A percentile compares a stretch with the other conserved stretches of the same genome.
Conservation (phyloP, 2,888 invertebrate genomes). For the Drosophila histrio region DNA sequence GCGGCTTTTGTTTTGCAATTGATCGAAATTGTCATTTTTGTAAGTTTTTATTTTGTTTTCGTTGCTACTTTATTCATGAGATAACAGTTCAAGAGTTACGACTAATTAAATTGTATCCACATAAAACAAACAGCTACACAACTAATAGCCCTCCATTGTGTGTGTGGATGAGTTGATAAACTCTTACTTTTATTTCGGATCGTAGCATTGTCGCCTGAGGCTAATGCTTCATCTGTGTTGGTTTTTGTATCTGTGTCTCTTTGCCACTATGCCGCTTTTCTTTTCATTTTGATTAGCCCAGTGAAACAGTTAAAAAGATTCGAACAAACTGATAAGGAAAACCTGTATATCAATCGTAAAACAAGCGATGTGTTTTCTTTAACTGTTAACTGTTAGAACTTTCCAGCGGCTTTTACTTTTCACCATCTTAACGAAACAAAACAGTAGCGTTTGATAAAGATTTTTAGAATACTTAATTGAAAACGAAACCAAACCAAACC, state of each 20-base stretch:
- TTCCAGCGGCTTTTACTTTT: conserved; percentile 36
- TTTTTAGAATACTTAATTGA: neutral
- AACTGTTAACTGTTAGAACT: conserved; percentile 27
- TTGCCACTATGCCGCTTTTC: conserved; percentile 36
- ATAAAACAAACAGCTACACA: conserved; percentile 43
- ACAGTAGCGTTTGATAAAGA: neutral
- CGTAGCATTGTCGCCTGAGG: neutral
- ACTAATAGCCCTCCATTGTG: conserved; percentile 64
- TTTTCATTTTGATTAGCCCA: conserved; percentile 48
- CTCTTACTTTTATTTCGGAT: conserved; percentile 18
- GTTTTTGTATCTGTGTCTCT: neutral
- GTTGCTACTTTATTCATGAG: conserved; percentile 54
- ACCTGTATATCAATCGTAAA: conserved; percentile 19
- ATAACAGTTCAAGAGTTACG: conserved; percentile 63
- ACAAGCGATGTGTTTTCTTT: neutral
- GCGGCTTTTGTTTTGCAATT: conserved; percentile 42
- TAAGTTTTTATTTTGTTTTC: neutral
- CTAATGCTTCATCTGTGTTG: conserved; percentile 2
- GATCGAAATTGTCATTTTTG: conserved; percentile 40
- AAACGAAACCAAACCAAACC: neutral
- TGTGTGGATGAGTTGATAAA: conserved; percentile 27
- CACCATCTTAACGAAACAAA: neutral
- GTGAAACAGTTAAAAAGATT: conserved; percentile 45
- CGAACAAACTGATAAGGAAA: conserved; percentile 28
- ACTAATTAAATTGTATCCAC: conserved; percentile 65